phyloP scores from a whole-genome alignment of 2,888 invertebrate genomes.

The Lasioglossum figueresi region DNA sequence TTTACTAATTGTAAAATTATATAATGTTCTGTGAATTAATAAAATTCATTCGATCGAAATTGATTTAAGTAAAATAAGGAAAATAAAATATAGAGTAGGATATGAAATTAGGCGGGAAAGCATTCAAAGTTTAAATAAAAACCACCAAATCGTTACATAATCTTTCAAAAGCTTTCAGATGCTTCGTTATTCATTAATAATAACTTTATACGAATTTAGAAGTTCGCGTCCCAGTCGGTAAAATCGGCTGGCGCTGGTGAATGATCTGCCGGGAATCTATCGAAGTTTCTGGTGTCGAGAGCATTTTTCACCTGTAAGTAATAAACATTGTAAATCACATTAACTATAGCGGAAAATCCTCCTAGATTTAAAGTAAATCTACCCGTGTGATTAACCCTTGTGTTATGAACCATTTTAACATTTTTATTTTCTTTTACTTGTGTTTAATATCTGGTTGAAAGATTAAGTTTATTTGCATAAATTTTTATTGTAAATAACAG shows the following conservation, averaged over 20 bases:
- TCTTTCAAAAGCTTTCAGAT: background rate
- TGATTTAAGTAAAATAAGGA: background rate
- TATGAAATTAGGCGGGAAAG: background rate
- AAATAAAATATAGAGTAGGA: background rate
- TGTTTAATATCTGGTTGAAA: background rate
- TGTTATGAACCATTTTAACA: no score
- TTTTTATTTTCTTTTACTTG: background rate
- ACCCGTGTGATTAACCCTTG: no score
- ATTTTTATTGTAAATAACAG: background rate
- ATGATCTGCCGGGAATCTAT: constrained; percentile 91
- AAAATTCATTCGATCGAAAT: background rate
- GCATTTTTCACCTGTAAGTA: constrained; percentile 85
- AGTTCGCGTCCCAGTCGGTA: constrained; percentile 95
- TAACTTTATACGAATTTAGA: constrained; percentile 84
- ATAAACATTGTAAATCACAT: background rate
- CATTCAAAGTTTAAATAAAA: background rate
- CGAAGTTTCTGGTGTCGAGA: constrained; percentile 93
- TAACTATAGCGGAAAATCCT: background rate
- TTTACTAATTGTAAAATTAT: background rate
- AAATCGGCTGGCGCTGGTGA: constrained; percentile 92
- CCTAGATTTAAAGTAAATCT: no score
- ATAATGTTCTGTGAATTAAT: background rate
- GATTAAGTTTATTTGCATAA: background rate
- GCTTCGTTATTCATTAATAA: background rate
- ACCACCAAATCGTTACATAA: background rate